Evolutionary conservation across 53 echinoderm and acorn worm species (phyloP).

Genomic region (Echinarachnius parma): DNA sequence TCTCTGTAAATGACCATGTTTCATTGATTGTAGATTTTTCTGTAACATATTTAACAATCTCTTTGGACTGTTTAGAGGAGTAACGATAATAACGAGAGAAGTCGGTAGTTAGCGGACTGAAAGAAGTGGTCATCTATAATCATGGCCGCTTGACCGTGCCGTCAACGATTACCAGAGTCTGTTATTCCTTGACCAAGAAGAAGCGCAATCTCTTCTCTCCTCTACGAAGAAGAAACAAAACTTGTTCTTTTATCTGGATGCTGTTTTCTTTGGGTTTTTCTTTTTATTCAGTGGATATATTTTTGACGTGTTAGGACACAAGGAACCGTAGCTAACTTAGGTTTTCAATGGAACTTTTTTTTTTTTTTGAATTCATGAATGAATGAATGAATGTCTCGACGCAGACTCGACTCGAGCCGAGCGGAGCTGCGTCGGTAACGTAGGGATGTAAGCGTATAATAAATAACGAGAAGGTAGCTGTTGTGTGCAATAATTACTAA

Average conservation of each 20-base stretch:
- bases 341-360: not conserved
- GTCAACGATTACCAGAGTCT: constrained; percentile 1
- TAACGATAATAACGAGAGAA: constrained; percentile 21
- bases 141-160: not conserved
- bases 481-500: constrained; percentile 48
- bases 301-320: constrained; percentile 29
- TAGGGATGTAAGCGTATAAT: constrained; percentile 17
- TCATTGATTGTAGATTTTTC: constrained; percentile 10
- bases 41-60: constrained; percentile 34
- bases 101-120: not conserved
- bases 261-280: constrained; percentile 6
- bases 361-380: not conserved
- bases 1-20: not conserved
- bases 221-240: too few relatives aligned
- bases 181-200: constrained; percentile 11
- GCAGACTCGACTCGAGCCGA: not conserved
- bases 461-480: constrained; percentile 14
- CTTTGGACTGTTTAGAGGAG: constrained; percentile 29
- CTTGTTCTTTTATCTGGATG: constrained; percentile 21
- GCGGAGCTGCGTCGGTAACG: not conserved
- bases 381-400: constrained; percentile 1
- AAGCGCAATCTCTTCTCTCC: too few relatives aligned
- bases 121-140: not conserved
- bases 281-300: constrained; percentile 11
- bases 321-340: not conserved